A percentile compares a stretch with the other conserved stretches of the same genome.
These are phyloP conservation scores for Regulus satrapa DNA, from an alignment of 2,113 vertebrate species.

Conservation along the genomic window DNA sequence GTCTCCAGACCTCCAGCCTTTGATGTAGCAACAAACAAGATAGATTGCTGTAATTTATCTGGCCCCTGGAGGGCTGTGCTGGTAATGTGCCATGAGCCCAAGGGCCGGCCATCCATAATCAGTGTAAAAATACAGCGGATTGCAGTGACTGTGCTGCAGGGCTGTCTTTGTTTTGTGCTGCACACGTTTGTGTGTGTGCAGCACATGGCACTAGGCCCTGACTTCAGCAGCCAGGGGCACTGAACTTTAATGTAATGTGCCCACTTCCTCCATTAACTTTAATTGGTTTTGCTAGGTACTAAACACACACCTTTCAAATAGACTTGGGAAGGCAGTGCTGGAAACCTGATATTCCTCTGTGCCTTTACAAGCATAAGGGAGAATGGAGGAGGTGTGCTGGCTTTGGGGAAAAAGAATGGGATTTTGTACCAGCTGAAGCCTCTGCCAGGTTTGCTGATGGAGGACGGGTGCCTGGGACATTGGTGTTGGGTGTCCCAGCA, in stretches of 20 bases:
- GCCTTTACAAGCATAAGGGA: not conserved
- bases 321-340: not conserved
- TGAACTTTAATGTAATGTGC: not conserved
- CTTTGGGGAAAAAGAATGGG: not conserved
- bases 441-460: not conserved
- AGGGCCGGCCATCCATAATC: conserved; percentile 55
- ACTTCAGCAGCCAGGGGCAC: not conserved
- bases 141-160: not conserved
- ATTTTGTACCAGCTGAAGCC: not conserved
- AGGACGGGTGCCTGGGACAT: accelerated
- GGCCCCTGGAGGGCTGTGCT: conserved; percentile 48
- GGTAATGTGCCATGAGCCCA: conserved; percentile 45
- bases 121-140: conserved; percentile 24
- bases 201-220: accelerated
- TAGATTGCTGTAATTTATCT: conserved; percentile 61
- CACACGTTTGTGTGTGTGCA: not conserved
- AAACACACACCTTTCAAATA: not conserved
- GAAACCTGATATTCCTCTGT: not conserved
- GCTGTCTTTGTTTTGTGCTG: not conserved
- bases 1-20: conserved; percentile 45
- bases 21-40: conserved; percentile 58
- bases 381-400: not conserved
- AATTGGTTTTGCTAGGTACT: not conserved
- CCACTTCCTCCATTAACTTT: not conserved
- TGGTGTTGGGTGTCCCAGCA: not conserved